Conservation (phyloP, 2,888 invertebrate species). For the Drosophila phalerata region DNA sequence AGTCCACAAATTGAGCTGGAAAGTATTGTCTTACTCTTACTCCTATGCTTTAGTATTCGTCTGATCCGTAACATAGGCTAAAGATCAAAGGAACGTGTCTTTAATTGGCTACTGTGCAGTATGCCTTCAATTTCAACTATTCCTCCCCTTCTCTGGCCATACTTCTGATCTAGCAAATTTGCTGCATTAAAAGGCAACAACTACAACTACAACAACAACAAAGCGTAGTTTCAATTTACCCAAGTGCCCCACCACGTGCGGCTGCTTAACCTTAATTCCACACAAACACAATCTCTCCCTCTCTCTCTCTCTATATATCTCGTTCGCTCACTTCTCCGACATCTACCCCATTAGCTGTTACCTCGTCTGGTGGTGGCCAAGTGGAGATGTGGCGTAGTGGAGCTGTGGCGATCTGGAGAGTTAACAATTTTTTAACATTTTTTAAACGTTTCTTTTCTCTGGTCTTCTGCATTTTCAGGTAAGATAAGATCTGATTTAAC, state of each 20-base stretch:
- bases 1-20: background rate
- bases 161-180: slow-evolving; percentile 4
- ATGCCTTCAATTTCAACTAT: background rate
- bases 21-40: slow-evolving; percentile 20
- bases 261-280: slow-evolving; percentile 65
- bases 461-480: slow-evolving; percentile 76
- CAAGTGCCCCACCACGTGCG: slow-evolving; percentile 63
- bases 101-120: slow-evolving; percentile 51
- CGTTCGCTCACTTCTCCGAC: background rate
- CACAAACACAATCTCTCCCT: background rate
- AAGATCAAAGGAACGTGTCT: slow-evolving; percentile 46
- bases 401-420: slow-evolving; percentile 35
- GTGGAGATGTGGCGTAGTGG: slow-evolving; percentile 21
- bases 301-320: background rate
- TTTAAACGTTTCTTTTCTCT: slow-evolving; percentile 74
- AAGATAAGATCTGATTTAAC: slow-evolving; percentile 85
- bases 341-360: slow-evolving; percentile 10
- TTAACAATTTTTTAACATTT: slow-evolving; percentile 68
- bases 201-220: slow-evolving; percentile 28
- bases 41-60: background rate
- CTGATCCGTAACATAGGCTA: slow-evolving; percentile 31
- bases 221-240: slow-evolving; percentile 52
- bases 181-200: slow-evolving; percentile 22
- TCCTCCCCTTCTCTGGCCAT: background rate
- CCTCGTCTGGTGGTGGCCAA: slow-evolving; percentile 11